Percentiles rank a stretch among this genome's conserved stretches.
Conservation (phyloP, 2,113 vertebrate genomes). For the Prolemur simus region DNA sequence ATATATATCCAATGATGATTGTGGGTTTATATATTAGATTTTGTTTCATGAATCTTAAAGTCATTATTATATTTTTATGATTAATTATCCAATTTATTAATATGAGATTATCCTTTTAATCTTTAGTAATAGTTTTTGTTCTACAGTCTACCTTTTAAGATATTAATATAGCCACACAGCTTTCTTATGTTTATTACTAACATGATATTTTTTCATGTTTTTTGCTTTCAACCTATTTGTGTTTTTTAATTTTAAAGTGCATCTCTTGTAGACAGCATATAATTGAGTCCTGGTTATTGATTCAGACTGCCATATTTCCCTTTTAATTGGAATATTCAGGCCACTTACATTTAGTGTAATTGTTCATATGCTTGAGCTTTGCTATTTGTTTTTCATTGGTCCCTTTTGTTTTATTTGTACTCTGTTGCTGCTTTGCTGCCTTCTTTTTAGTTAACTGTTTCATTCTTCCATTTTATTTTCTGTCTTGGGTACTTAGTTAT, state of each 20-base stretch:
- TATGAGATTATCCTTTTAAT: background rate
- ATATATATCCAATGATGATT: too few relatives aligned
- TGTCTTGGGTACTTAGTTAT: background rate
- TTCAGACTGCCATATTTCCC: background rate
- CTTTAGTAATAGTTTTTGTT: background rate
- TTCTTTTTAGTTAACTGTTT: background rate
- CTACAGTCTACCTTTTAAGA: background rate
- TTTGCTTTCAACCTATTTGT: background rate
- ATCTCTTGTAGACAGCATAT: background rate
- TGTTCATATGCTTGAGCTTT: background rate
- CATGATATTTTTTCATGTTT: background rate
- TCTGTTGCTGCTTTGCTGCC: background rate
- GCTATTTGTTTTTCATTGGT: background rate
- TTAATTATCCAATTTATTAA: background rate
- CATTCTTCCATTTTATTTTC: background rate
- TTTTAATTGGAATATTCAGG: background rate
- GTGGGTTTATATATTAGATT: too few relatives aligned
- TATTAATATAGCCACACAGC: background rate
- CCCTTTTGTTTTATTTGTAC: background rate
- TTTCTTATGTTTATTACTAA: background rate
- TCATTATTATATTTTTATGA: background rate
- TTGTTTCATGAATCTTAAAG: too few relatives aligned
- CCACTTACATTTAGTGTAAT: background rate
- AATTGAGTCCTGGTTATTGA: too few relatives aligned
- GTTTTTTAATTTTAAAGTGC: background rate